Evolutionary conservation across 1,140 invertebrate genomes (phyloP), one percentile per base, ranked within the genome.

Genomic region (Drosophila obscura): DNA sequence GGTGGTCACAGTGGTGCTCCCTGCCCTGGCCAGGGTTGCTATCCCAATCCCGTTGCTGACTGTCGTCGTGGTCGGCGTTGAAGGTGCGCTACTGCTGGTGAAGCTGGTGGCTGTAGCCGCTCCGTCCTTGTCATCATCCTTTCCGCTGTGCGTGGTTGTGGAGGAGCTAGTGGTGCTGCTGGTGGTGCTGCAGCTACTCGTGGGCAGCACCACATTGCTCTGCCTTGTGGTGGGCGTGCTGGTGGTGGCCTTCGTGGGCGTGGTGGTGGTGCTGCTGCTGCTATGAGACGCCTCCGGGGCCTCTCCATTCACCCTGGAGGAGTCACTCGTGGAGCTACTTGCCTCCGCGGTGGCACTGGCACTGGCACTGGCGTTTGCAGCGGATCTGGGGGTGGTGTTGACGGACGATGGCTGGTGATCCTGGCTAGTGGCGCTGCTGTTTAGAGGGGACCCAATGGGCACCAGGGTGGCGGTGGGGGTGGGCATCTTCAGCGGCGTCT

Each of bases 381-480:
- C 24, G 26, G 63, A 51, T 2, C 52, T 68, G 13, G 53, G 35
- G 19, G 71, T 73, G 13, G 35, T 39, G 35, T 39, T 39, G 35
- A 39, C 35, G 11, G 35, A 39, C 11, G 35, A 39, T 13, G 35
- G 24, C n/a, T 56, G 28, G 3, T 65, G 45, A 22, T 72, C 55
- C 35, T 67, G 78, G 0, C 45, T 45, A 8, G 26, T n/a, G 4
- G 19, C 13, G 15, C 41, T 15, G 50, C 44, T n/a, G 72, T 19
- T 39, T 49, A 76, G 26, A 3, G 79, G 69, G 19, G 83, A 71
- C 6, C 66, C 93, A 84, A 73, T 93, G 67, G 76, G 93, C 91
- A 79, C 92, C 91, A 91, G 60, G 88, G 92, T 73, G 90, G 91
- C 41, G 77, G 89, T 41, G 83, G 77, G 82, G 63, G 74, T 5